Conservation (phyloP, 2,113 vertebrate species). For the Solea senegalensis region DNA sequence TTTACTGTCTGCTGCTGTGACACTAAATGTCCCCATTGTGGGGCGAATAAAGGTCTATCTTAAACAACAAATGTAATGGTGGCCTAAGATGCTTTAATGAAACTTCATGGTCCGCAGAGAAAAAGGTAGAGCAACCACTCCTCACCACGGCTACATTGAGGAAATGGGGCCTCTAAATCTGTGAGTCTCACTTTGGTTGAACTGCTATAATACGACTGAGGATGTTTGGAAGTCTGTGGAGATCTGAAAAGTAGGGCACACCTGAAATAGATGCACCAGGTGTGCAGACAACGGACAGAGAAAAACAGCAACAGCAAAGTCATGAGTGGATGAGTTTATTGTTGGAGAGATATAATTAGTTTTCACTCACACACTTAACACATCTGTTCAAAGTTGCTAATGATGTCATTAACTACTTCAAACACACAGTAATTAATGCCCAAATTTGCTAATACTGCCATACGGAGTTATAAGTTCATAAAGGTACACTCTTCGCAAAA, state of each 20-base stretch:
- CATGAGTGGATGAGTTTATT: not conserved
- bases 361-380: not conserved
- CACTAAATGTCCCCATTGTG: too few relatives aligned
- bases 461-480: not conserved
- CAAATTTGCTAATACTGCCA: not conserved
- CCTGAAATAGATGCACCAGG: slow-evolving; percentile 76
- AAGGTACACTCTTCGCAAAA: not conserved
- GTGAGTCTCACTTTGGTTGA: not conserved
- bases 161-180: not conserved
- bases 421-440: slow-evolving; percentile 15
- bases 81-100: too few relatives aligned
- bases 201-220: slow-evolving; percentile 21
- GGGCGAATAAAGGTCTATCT: too few relatives aligned
- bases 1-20: too few relatives aligned
- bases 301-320: slow-evolving; percentile 15
- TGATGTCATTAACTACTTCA: slow-evolving; percentile 6
- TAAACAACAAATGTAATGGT: too few relatives aligned
- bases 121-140: not conserved
- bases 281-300: slow-evolving; percentile 33
- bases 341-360: not conserved
- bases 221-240: slow-evolving; percentile 27
- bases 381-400: slow-evolving; percentile 21
- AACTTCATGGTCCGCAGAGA: too few relatives aligned
- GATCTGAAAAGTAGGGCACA: slow-evolving; percentile 65
- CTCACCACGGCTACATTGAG: not conserved